Base-by-base conservation (phyloP, 2,113 vertebrate species). In the Motacilla alba region DNA sequence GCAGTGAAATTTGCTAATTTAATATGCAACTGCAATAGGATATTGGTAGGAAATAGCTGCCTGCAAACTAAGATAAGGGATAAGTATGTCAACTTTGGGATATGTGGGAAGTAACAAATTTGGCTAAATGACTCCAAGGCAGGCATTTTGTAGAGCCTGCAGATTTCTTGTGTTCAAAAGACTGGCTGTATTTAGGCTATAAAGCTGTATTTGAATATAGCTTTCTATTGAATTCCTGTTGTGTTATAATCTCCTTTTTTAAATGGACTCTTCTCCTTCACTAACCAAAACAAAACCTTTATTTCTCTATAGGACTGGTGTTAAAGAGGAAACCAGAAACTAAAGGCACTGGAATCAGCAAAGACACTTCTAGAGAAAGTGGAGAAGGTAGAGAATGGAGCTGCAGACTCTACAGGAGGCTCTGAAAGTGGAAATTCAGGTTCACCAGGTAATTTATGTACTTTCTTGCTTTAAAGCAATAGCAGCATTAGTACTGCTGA, bases 371-470 rank as follows among this genome's bases (percentile, higher is more conserved):
- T 97, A 95, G 95, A 97, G 90, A 98, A 97, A 97, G 98, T 98
- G 97, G 98, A 98, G 97, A 98, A 98, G 87, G 96, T 97, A 97
- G 98, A 99, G 99, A 98, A 99, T 99, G 99, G 99, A 99, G 98
- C 98, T 99, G 97, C 99, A 99, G 98, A 99, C 98, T 97, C 98
- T 99, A 96, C 99, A 99, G 98, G 99, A 99, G 98, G 99, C 99
- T 95, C 98, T 99, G 96, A 99, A 99, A 99, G 99, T 99, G 98
- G 99, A 99, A 98, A 99, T 99, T 98, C 99, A 99, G 98, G 98
- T 99, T 98, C 99, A 99, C 98, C 99, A 99, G 99, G 99, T 99
- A 97, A 76, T 95, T 97, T 73, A 13, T 68, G 39, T 92, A 94
- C 41, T 74, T 67, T 81, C 60, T 80, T 90, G 35, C 44, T 87